Base-by-base conservation (phyloP, 2,888 invertebrate species). In the Dryobota labecula region DNA sequence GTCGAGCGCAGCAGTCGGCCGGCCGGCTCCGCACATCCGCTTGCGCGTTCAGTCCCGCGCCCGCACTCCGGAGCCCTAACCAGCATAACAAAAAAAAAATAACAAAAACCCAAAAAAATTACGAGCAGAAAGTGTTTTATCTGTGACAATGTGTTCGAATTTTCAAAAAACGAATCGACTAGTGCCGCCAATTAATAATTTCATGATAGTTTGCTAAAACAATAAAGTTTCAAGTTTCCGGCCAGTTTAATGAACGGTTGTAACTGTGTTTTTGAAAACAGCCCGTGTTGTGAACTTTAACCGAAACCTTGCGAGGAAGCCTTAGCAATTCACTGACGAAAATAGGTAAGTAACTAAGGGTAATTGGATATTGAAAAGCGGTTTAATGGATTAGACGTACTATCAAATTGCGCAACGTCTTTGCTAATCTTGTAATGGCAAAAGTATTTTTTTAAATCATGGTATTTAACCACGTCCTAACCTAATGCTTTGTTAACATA, bases 11-110 rank as follows among this genome's bases (percentile, higher is more conserved):
- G 90, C 92, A 93, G 92, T 93, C 91, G 90, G 86, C 91, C 90
- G 91, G 92, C 91, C 93, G 93, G 94, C 92, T 92, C 90, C 91
- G 93, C 95, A 95, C 94, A 96, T 96, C 95, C 95, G 95, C 92
- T 92, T 94, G 94, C 92, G 94, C 92, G 92, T 90, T 93, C 91
- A 88, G 89, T 89, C 92, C 92, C 90, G 93, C 92, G 93, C 92
- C 91, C 91, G 92, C 86, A 84, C 88, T 87, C 85, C 89, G 88
- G 56, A 83, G 78, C 74, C 90, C 84, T 77, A 82, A 83, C 83
- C 68, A 73, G 51, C 57, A 36, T 49, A 3, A 62, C 65, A 70
- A 63, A 75, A 75, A 65, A 80, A 86, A 76, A 71, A 36, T 8
- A 36, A 79, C 60, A 62, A 68, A 65, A 58, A 11, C 11, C 11